Base-by-base conservation (phyloP, 2,888 invertebrate species). In the Dolichomitus sp. region DNA sequence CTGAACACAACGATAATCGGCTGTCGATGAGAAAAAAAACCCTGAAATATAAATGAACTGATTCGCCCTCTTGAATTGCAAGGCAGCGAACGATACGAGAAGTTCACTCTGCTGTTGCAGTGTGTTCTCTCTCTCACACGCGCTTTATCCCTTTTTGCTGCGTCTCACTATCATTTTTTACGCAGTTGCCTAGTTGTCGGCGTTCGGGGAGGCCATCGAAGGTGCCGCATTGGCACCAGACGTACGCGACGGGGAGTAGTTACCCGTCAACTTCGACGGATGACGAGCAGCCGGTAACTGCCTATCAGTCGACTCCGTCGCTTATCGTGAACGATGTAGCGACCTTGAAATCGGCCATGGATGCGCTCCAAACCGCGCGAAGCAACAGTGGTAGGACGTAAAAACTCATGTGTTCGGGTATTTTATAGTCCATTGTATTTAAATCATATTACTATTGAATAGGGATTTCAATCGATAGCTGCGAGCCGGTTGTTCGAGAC, bases 331-430 rank as follows among this genome's bases (percentile, higher is more conserved):
- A 42, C 48, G n/a, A 48, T 48, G 14, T 48, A 14, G 48, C n/a
- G 14, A 14, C n/a, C 48, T 48, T 48, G 48, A n/a, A 48, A 48
- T n/a, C 48, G 14, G 48, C 48, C 48, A 48, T 48, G 48, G n/a
- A 48, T n/a, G 48, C 48, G n/a, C 48, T 48, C 42, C 1, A 42
- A 42, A 42, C 42, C 42, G 42, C 42, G 42, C 42, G 42, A 42
- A 42, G 12, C 42, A 48, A 4, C 5, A 48, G 17, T n/a, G 48
- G 48, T 48, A 48, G 48, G 48, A 14, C 48, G 14, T 48, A 48
- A 48, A n/a, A 14, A 42, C 17, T 48, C 48, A 48, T 48, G 48
- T n/a, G 48, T 17, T 48, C 48, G 48, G 11, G 48, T 17, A 48
- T 48, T 42, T 42, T 11, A n/a, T 48, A 48, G 48, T 48, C 17